A percentile compares a stretch with the other conserved stretches of the same genome.
phyloP scores from a whole-genome alignment of 2,797 vertebrate species.

The Morelia viridis region DNA sequence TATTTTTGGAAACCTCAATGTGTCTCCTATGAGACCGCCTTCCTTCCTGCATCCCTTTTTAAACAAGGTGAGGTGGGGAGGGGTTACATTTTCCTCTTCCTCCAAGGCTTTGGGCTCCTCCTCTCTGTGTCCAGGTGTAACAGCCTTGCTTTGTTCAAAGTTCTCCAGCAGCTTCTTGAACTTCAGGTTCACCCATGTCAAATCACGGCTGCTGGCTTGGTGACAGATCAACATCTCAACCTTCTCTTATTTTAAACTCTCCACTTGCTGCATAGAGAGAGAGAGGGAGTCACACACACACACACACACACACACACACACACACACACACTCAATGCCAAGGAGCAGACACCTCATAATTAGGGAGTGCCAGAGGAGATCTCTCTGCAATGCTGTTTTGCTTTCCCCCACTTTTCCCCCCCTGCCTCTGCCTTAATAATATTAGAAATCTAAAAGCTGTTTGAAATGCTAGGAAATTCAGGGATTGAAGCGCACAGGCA shows the following conservation, averaged over 20 bases:
- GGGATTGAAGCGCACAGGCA: constrained; percentile 3
- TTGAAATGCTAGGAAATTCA: background rate
- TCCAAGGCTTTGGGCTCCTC: background rate
- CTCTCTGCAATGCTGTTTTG: background rate
- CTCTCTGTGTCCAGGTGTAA: background rate
- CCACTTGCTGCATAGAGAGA: background rate
- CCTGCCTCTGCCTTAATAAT: background rate
- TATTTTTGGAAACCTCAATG: no score
- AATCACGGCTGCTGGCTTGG: background rate
- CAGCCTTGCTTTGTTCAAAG: no score
- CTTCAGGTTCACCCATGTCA: no score
- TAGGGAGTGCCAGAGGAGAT: background rate
- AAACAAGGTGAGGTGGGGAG: no score
- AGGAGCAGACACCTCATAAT: background rate
- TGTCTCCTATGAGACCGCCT: no score
- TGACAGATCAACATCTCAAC: background rate
- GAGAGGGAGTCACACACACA: background rate
- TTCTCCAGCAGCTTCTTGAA: no score
- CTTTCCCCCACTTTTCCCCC: background rate
- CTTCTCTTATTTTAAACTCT: background rate
- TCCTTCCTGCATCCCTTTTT: no score
- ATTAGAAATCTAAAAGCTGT: background rate
- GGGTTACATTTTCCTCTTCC: no score
- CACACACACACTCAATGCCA: background rate
- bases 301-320: background rate